phyloP scores from a whole-genome alignment of 2,797 vertebrate genomes.

The Calcarius lapponicus region DNA sequence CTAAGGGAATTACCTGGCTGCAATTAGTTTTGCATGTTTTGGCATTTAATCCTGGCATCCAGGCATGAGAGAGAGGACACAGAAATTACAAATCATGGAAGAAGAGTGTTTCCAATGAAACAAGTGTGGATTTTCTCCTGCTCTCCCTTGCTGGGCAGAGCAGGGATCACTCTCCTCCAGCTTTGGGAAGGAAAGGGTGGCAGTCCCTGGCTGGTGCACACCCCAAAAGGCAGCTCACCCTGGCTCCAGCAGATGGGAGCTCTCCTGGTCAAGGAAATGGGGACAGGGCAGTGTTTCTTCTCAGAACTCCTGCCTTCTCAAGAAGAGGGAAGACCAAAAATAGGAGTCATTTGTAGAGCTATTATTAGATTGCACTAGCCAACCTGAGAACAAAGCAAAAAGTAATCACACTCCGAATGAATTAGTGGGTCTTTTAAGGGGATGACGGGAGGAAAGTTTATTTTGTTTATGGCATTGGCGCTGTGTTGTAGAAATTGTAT shows the following conservation, averaged over 20 bases:
- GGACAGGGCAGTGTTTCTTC: not conserved
- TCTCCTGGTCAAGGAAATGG: not conserved
- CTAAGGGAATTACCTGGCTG: not conserved
- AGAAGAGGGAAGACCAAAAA: not conserved
- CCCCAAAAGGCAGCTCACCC: not conserved
- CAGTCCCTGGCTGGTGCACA: not conserved
- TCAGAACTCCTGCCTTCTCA: not conserved
- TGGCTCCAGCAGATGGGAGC: not conserved
- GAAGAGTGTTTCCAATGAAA: not conserved
- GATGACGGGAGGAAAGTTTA: not conserved
- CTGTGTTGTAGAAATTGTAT: not conserved
- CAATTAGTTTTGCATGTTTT: constrained; percentile 47
- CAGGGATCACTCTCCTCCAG: not conserved
- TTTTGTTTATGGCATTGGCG: not conserved
- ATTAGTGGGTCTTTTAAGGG: not conserved
- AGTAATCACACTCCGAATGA: not conserved
- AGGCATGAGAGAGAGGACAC: not conserved
- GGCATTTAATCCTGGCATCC: constrained; percentile 22
- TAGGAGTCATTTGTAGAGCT: not conserved
- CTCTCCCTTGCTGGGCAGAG: not conserved
- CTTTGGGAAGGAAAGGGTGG: not conserved
- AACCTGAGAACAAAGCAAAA: not conserved
- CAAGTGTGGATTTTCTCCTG: not conserved
- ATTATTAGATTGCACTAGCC: not conserved
- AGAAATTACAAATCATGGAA: not conserved